phyloP scores from a whole-genome alignment of 2,888 invertebrate species.

The Plutella xylostella region DNA sequence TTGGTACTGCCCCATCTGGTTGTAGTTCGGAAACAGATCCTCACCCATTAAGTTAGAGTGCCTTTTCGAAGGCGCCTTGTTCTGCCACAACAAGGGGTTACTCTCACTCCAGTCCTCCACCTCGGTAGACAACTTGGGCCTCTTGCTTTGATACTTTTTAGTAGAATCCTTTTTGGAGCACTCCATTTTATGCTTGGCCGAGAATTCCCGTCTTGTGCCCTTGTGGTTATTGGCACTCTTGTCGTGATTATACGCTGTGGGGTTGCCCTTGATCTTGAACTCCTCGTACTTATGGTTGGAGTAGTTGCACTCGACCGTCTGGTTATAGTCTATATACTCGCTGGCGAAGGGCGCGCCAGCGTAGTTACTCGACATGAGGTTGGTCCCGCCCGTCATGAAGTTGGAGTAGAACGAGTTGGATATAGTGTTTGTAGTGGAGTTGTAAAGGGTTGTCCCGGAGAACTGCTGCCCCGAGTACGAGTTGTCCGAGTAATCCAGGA shows the following conservation, averaged over 20 bases:
- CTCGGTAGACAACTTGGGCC: constrained; percentile 43
- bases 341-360: constrained; percentile 46
- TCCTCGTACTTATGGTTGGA: constrained; percentile 57
- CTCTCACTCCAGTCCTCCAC: constrained; percentile 54
- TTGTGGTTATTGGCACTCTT: constrained; percentile 44
- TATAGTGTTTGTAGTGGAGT: constrained; percentile 55
- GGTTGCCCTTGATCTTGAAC: constrained; percentile 51
- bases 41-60: constrained; percentile 48
- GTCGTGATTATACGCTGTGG: constrained; percentile 40
- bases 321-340: constrained; percentile 58
- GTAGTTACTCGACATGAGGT: constrained; percentile 54
- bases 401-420: constrained; percentile 61
- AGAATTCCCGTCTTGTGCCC: constrained; percentile 45
- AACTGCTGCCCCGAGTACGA: constrained; percentile 51
- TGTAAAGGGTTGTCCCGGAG: constrained; percentile 55
- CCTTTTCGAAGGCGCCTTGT: constrained; percentile 41
- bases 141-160: constrained; percentile 57
- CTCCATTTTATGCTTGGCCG: constrained; percentile 58
- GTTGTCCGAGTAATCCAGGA: constrained; percentile 56
- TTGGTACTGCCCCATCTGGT: constrained; percentile 57
- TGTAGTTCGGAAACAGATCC: constrained; percentile 55
- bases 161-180: constrained; percentile 58
- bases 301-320: constrained; percentile 52
- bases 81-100: constrained; percentile 51
- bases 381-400: constrained; percentile 53